phyloP scores from a whole-genome alignment of 2,888 invertebrate species.

The Scaptodrosophila latifasciaeformis region DNA sequence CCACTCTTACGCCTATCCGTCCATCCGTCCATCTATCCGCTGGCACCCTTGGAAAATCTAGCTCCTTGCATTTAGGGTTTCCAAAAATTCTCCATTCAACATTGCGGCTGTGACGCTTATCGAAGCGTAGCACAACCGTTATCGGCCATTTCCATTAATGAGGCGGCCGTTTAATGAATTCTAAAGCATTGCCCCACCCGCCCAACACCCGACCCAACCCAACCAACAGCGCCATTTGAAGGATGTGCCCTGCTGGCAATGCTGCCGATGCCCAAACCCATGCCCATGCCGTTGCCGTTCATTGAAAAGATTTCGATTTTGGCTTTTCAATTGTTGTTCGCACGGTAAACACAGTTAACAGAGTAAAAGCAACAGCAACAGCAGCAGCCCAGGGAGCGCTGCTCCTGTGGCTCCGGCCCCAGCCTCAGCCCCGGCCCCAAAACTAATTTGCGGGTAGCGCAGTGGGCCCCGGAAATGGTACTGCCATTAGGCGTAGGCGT shows the following conservation, averaged over 20 bases:
- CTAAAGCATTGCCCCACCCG: constrained; percentile 44
- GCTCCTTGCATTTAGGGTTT: constrained; percentile 40
- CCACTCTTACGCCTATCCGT: no score
- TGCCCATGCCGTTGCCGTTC: constrained; percentile 30
- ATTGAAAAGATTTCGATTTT: constrained; percentile 65
- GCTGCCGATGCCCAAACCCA: no score
- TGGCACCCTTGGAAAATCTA: constrained; percentile 46
- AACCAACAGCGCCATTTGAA: not conserved
- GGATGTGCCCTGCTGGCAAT: constrained; percentile 1
- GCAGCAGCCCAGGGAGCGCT: constrained; percentile 8
- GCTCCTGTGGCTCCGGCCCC: no score
- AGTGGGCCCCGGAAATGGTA: constrained; percentile 61
- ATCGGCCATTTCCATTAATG: constrained; percentile 69
- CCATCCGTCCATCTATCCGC: no score
- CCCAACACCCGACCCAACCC: constrained; percentile 6
- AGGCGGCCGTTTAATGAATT: constrained; percentile 67
- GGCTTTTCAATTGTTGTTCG: constrained; percentile 65
- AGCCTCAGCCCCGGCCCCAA: no score
- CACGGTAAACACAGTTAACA: constrained; percentile 44
- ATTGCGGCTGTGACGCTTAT: constrained; percentile 54
- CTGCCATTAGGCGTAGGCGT: constrained; percentile 52
- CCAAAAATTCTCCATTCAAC: no score
- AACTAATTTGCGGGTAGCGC: constrained; percentile 66
- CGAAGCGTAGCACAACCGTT: constrained; percentile 64
- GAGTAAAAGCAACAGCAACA: not conserved